These are phyloP conservation scores for Drosophila acutilabella DNA, from an alignment of 2,888 invertebrate species.

Conservation along the genomic window DNA sequence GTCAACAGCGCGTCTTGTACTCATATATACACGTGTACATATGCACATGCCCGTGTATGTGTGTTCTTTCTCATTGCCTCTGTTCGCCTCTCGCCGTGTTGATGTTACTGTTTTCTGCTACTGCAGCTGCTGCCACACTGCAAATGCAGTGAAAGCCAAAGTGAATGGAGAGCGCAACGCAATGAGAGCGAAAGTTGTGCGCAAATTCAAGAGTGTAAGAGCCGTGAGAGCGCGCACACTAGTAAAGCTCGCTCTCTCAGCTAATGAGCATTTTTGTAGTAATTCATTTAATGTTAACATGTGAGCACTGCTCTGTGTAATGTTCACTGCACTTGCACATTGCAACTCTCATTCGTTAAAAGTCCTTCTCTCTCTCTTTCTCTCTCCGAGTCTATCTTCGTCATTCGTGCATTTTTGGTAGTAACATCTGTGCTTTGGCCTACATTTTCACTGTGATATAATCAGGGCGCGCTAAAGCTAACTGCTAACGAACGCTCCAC, in stretches of 20 bases:
- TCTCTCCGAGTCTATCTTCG: not conserved
- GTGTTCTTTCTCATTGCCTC: constrained; percentile 10
- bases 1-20: constrained; percentile 40
- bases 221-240: constrained; percentile 13
- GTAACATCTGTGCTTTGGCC: constrained; percentile 77
- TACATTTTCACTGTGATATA: constrained; percentile 79
- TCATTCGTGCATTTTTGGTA: constrained; percentile 20
- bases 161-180: constrained; percentile 13
- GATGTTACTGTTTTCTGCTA: constrained; percentile 50
- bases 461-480: constrained; percentile 74
- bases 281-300: constrained; percentile 54
- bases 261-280: constrained; percentile 62
- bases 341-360: constrained; percentile 18
- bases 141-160: constrained; percentile 39
- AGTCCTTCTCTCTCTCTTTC: not conserved
- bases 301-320: constrained; percentile 31
- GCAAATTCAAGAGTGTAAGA: constrained; percentile 33
- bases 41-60: not conserved
- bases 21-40: constrained; percentile 10
- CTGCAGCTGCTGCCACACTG: constrained; percentile 31
- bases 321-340: constrained; percentile 31
- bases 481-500: constrained; percentile 70
- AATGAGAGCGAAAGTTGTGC: constrained; percentile 44
- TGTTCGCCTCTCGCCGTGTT: constrained; percentile 1
- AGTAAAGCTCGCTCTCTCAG: constrained; percentile 16